Evolutionary conservation across 2,797 vertebrate genomes (phyloP), one percentile per base, ranked within the genome.

Genomic region (Hyperoplus immaculatus): DNA sequence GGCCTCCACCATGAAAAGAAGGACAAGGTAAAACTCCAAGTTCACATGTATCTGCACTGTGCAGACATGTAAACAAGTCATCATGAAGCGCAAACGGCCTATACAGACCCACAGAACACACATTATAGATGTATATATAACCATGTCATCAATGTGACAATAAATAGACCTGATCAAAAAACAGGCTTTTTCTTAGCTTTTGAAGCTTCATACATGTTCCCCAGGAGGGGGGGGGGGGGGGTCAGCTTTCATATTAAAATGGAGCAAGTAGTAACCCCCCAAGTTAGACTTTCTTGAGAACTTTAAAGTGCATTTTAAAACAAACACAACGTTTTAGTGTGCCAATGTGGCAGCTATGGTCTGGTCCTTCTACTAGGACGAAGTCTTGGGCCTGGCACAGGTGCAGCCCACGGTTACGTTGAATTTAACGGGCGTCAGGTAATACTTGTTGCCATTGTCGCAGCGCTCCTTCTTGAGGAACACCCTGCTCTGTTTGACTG

Each of bases 381-480:
- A 43, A 14, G 5, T 60, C 0, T 12, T 81, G 60, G 94, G 92
- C 50, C 92, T 82, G 16, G 87, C 94, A 0, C 97, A 98, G 60
- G 96, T 96, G 42, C 97, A 99, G 54, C 94, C 97, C 21, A 99
- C 94, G 0, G 93, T 85, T 13, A 98, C 95, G 0, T 59, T 3
- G 11, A 64, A 11, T 0, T 0, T 4, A 0, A 75, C 72, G 0
- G 45, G 64, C 21, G 0, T 67, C 41, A 94, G 29, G 0, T 6
- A 41, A 95, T 93, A 86, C 59, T 56, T 93, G 21, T 67, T 51
- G 3, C 77, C 56, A 0, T 49, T 2, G 9, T 7, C 4, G 8
- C 97, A 98, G 0, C 72, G 80, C n/a, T 73, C 92, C 66, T 89
- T 95, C 46, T 84, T 91, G 39, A 97, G 84, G 18, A 98, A 96